Base-by-base conservation (phyloP, 2,113 vertebrate genomes). In the Sorex fumeus region DNA sequence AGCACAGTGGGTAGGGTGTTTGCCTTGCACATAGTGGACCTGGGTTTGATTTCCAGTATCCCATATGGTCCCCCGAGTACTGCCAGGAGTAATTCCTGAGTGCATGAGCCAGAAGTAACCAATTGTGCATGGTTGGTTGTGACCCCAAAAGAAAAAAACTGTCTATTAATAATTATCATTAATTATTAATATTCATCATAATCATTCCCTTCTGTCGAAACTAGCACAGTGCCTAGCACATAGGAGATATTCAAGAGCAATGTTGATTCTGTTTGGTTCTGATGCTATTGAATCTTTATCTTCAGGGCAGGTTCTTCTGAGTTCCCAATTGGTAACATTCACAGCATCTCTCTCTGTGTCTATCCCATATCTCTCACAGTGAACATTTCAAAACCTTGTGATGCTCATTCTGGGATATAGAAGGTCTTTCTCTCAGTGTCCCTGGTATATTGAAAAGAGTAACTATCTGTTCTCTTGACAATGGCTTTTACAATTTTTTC, bases 181-280 rank as follows among this genome's bases (percentile, higher is more conserved):
- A n/a, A n/a, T n/a, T n/a, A n/a, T n/a, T n/a, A n/a, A n/a, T n/a
- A n/a, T n/a, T n/a, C n/a, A n/a, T n/a, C n/a, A n/a, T n/a, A n/a
- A n/a, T n/a, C n/a, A n/a, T n/a, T n/a, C n/a, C n/a, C n/a, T n/a
- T n/a, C n/a, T n/a, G n/a, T n/a, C n/a, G n/a, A n/a, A n/a, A n/a
- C n/a, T n/a, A n/a, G n/a, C n/a, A n/a, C n/a, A n/a, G n/a, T n/a
- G n/a, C n/a, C n/a, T n/a, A n/a, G n/a, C n/a, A 83, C 16, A 30
- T n/a, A 57, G 34, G 34, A 45, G 7, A 45, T 12, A 60, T 66
- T 27, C 53, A 1, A 57, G 40, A 80, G 30, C 16, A 91, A 25
- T 76, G 57, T 69, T 45, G 36, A 90, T 27, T 93, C 77, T 27
- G 30, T 91, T 92, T 94, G 90, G 6, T 40, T 64, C 57, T 69